phyloP scores from a whole-genome alignment of 2,113 vertebrate genomes.

The Zapus hudsonius region DNA sequence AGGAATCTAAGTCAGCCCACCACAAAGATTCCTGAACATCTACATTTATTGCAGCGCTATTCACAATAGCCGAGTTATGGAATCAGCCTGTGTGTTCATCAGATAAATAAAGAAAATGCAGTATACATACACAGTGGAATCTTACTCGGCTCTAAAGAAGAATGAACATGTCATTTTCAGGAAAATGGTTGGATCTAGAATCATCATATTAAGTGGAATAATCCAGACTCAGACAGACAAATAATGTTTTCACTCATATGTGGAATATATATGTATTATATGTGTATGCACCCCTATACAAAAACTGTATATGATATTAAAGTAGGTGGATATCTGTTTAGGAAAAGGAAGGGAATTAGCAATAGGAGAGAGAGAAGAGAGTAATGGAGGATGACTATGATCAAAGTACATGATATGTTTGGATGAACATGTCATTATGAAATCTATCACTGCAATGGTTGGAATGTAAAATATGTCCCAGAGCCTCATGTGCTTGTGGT shows the following conservation, averaged over 20 bases:
- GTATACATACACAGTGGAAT: background rate
- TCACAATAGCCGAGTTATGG: background rate
- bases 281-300: background rate
- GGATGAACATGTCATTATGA: background rate
- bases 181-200: background rate
- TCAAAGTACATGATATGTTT: background rate
- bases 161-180: background rate
- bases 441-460: background rate
- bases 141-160: background rate
- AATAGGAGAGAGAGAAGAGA: background rate
- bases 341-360: background rate
- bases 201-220: background rate
- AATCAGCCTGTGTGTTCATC: background rate
- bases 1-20: background rate
- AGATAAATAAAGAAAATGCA: background rate
- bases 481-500: too few species aligned
- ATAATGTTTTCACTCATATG: background rate
- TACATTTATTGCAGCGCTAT: background rate
- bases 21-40: background rate
- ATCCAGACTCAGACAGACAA: background rate
- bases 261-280: background rate
- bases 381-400: background rate
- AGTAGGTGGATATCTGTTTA: background rate
- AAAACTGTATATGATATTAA: background rate
- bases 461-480: too few species aligned